A percentile compares a stretch with the other conserved stretches of the same genome.
Evolutionary conservation across 2,888 invertebrate species (phyloP).

Genomic region (Shargacucullia verbasci): DNA sequence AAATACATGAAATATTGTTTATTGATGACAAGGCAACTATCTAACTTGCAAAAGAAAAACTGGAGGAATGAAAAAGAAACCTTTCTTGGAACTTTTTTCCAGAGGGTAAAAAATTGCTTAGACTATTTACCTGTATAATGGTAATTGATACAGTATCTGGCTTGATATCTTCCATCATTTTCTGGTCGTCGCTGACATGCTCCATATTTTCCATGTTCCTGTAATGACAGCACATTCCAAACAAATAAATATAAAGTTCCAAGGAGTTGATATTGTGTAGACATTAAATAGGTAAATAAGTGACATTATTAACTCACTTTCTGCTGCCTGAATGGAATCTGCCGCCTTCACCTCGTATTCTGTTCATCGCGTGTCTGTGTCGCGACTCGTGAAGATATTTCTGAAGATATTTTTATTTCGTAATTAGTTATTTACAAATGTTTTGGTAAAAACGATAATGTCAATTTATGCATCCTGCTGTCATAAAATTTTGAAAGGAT

Average conservation of each 20-base stretch:
- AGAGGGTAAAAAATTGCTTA: background rate
- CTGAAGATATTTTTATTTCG: constrained; percentile 74
- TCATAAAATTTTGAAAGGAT: too few species aligned
- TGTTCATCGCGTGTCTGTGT: constrained; percentile 99
- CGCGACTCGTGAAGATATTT: constrained; percentile 99
- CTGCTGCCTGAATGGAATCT: constrained; percentile 94
- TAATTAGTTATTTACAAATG: too few species aligned
- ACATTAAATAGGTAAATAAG: background rate
- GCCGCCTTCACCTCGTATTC: constrained; percentile 98
- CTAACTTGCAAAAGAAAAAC: too few species aligned
- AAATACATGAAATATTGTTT: too few species aligned
- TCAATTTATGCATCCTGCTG: too few species aligned
- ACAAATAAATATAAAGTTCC: constrained; percentile 41
- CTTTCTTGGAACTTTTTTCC: too few species aligned
- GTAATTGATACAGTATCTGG: constrained; percentile 85
- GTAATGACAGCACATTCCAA: constrained; percentile 44
- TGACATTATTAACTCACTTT: constrained; percentile 71
- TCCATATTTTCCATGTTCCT: constrained; percentile 73
- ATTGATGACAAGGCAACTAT: too few species aligned
- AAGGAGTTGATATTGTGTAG: background rate
- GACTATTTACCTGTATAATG: constrained; percentile 81
- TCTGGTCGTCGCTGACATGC: constrained; percentile 63
- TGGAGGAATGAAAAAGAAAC: too few species aligned
- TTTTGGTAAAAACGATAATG: too few species aligned
- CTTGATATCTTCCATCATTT: constrained; percentile 79